Evolutionary conservation across 2,888 invertebrate genomes (phyloP), one percentile per base, ranked within the genome.

Genomic region (Lithodes maja): DNA sequence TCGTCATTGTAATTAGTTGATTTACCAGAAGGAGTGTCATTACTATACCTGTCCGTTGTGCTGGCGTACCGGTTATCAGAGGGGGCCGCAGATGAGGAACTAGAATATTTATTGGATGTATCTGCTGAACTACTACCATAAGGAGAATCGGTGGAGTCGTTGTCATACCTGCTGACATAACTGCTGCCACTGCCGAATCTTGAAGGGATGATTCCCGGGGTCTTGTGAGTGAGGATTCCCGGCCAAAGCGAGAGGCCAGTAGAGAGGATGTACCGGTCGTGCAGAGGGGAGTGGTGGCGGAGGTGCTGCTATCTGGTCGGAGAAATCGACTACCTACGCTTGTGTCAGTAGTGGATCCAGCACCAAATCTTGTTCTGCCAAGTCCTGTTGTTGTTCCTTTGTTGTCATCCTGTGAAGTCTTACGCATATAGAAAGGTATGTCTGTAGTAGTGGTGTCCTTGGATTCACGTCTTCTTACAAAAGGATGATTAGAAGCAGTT

Each of bases 91-190:
- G 68, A 33, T n/a, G 50, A 49, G 1, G 61, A 61, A 12, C 50
- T 82, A 9, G 17, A 55, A 7, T 52, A 17, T 9, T 9, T 53
- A 49, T 61, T 80, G 5, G 50, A 7, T 78, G 79, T 79, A 12
- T 49, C n/a, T 53, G 15, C 53, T 52, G 54, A 50, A 80, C 17
- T 80, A 68, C 85, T 69, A 33, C 53, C 69, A 54, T 53, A 55
- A 54, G 80, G 52, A 69, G 79, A 79, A 79, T 79, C 79, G 52
- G n/a, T 49, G 68, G 77, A 12, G 5, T 82, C 50, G 17, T 74
- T 52, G 61, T 78, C 85, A n/a, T 85, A 85, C 85, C 85, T 85
- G 85, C 78, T 83, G 71, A 86, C 74, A 77, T 87, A 87, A 77
- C 82, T 77, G 87, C 87, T 77, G 55, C 80, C 55, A 55, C n/a